Conservation (phyloP, 1,140 invertebrate species). For the Sipha flava region DNA sequence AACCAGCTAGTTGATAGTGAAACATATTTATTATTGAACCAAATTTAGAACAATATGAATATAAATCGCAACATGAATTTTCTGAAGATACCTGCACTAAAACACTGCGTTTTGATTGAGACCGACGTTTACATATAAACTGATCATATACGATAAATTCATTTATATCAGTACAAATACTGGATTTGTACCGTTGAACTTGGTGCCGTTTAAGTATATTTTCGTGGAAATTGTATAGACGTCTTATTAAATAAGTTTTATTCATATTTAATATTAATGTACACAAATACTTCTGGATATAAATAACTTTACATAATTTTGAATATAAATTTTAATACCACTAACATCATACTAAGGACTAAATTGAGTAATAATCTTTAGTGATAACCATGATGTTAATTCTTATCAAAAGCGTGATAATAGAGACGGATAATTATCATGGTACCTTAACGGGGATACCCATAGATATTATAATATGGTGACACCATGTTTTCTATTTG, state of each 20-base stretch:
- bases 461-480: no score
- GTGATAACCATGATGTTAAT: no score
- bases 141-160: slow-evolving; percentile 41
- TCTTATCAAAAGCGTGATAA: no score
- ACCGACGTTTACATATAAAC: slow-evolving; percentile 43
- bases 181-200: background rate
- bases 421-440: no score
- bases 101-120: slow-evolving; percentile 51
- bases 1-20: slow-evolving; percentile 40
- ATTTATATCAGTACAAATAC: background rate
- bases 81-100: slow-evolving; percentile 42
- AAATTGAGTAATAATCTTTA: no score
- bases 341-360: no score
- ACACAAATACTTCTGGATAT: no score
- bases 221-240: background rate
- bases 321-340: no score
- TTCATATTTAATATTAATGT: slow-evolving; percentile 2
- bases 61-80: slow-evolving; percentile 39
- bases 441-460: no score
- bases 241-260: background rate
- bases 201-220: background rate
- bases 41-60: slow-evolving; percentile 38
- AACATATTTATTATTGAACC: slow-evolving; percentile 40
- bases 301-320: no score
- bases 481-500: no score